Evolutionary conservation across 2,888 invertebrate genomes (phyloP).

Genomic region (Pollenia amentaria): DNA sequence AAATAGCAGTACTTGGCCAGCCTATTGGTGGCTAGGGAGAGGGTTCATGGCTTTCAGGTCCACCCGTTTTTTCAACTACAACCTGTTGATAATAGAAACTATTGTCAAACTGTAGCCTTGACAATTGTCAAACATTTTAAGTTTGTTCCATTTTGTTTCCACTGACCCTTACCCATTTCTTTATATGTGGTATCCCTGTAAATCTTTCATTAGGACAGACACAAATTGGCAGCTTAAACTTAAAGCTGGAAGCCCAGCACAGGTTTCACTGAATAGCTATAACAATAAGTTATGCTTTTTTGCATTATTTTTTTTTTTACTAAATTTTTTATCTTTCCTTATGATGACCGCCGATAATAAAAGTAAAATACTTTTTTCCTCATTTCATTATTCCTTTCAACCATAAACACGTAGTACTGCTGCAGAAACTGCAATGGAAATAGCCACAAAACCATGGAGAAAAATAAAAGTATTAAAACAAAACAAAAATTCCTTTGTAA

Average conservation of each 20-base stretch:
- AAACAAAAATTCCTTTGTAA: slow-evolving; percentile 30
- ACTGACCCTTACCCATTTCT: not conserved
- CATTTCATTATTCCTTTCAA: slow-evolving; percentile 14
- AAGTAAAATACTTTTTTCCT: slow-evolving; percentile 32
- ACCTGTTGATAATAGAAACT: too few species aligned
- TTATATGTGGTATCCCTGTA: too few species aligned
- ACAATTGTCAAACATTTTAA: too few species aligned
- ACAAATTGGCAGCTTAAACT: not conserved
- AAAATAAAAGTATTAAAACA: not conserved
- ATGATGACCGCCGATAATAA: slow-evolving; percentile 65
- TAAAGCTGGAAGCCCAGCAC: too few species aligned
- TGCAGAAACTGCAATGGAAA: slow-evolving; percentile 1
- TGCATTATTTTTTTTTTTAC: slow-evolving; percentile 9
- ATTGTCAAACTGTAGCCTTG: too few species aligned
- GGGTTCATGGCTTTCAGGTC: too few species aligned
- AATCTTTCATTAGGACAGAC: not conserved
- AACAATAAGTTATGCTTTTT: slow-evolving; percentile 69
- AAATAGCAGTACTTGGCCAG: too few species aligned
- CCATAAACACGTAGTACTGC: slow-evolving; percentile 37
- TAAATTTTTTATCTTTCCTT: slow-evolving; percentile 21
- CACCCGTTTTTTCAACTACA: too few species aligned
- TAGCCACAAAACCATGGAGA: not conserved
- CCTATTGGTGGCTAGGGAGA: too few species aligned
- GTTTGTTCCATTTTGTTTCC: not conserved
- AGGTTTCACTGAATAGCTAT: slow-evolving; percentile 49